These are phyloP conservation scores for Sylvietta virens DNA, from an alignment of 2,113 vertebrate species.

Conservation along the genomic window DNA sequence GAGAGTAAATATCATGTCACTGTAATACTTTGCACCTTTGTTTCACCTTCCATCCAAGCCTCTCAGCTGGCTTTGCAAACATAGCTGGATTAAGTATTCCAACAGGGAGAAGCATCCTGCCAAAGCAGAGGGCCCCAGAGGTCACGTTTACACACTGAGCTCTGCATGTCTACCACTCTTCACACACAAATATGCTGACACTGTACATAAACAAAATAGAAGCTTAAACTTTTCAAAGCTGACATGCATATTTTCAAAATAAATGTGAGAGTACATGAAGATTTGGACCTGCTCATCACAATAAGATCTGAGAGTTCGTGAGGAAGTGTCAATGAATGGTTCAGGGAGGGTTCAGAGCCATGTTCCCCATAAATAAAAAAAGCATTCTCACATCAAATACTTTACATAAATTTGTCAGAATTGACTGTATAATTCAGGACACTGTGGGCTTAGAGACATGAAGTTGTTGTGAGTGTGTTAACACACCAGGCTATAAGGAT, in stretches of 20 bases:
- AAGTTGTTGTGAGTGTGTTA: neutral
- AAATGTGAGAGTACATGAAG: neutral
- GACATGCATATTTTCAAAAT: neutral
- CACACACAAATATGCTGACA: neutral
- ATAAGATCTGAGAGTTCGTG: neutral
- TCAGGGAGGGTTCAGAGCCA: neutral
- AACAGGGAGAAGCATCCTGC: neutral
- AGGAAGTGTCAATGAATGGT: neutral
- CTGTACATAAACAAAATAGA: neutral
- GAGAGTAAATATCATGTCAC: neutral
- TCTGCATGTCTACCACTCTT: neutral
- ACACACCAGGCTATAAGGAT: neutral
- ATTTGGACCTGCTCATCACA: neutral
- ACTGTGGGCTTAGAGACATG: neutral
- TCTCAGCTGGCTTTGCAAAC: neutral
- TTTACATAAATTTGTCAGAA: neutral
- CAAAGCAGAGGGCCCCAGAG: neutral
- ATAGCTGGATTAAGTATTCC: neutral
- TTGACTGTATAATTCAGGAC: neutral
- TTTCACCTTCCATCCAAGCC: neutral
- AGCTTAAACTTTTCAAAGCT: neutral
- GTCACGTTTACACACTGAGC: neutral
- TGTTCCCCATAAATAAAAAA: neutral
- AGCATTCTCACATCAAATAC: neutral
- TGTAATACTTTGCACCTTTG: neutral